Conservation (phyloP, 1,140 invertebrate genomes). For the Drosophila oshimai region DNA sequence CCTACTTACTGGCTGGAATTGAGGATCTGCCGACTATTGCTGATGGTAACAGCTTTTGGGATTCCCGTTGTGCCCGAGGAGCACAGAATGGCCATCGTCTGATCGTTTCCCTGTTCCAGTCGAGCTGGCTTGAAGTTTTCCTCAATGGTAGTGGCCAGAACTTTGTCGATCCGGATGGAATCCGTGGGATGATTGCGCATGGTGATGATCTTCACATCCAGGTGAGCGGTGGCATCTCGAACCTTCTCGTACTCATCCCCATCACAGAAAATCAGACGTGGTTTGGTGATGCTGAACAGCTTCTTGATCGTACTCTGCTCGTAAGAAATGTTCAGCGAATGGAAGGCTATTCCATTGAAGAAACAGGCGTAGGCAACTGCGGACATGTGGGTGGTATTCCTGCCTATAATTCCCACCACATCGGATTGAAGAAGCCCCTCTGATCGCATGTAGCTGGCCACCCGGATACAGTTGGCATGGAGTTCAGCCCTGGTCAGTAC, state of each 20-base stretch:
- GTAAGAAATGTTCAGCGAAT: constrained; percentile 49
- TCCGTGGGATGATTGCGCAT: constrained; percentile 45
- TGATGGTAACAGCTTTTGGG: constrained; percentile 90
- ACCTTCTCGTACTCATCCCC: constrained; percentile 56
- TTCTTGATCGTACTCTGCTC: constrained; percentile 44
- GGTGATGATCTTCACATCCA: constrained; percentile 48
- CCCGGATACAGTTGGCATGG: constrained; percentile 38
- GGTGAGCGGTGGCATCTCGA: constrained; percentile 15
- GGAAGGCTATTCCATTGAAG: constrained; percentile 68
- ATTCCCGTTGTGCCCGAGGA: constrained; percentile 90
- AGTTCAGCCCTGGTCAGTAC: constrained; percentile 48
- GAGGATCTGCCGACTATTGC: constrained; percentile 70
- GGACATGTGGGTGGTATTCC: constrained; percentile 60
- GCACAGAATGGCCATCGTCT: constrained; percentile 77
- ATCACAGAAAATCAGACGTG: constrained; percentile 69
- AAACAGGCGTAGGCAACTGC: constrained; percentile 63
- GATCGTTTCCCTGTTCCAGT: constrained; percentile 43
- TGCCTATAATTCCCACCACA: constrained; percentile 59
- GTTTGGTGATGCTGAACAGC: constrained; percentile 55
- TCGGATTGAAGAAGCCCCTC: constrained; percentile 47
- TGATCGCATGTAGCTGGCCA: constrained; percentile 51
- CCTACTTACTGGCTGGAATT: constrained; percentile 23
- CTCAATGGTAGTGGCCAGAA: constrained; percentile 31
- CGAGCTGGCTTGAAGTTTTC: constrained; percentile 37
- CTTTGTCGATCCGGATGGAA: constrained; percentile 38